Conservation (phyloP, 2,797 vertebrate genomes). For the Sarcoramphus papa region DNA sequence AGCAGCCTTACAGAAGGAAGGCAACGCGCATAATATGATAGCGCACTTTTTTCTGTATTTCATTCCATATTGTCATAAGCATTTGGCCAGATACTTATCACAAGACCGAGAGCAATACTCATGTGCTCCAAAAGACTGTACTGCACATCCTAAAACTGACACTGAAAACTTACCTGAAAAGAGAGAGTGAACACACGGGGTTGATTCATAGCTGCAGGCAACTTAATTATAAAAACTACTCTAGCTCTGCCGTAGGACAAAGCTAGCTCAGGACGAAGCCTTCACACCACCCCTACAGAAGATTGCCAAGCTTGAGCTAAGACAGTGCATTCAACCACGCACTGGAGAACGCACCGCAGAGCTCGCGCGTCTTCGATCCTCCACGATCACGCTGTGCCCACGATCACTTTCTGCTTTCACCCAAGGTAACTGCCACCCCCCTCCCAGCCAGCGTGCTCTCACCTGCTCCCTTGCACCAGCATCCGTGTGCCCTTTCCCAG, state of each 20-base stretch:
- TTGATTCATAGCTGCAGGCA: background rate
- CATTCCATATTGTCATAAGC: background rate
- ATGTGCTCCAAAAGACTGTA: background rate
- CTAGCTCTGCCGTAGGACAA: background rate
- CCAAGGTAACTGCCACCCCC: background rate
- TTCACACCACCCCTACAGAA: background rate
- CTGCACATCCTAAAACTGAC: background rate
- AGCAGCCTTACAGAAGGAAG: background rate
- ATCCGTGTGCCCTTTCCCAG: too few species aligned
- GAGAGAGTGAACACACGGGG: background rate
- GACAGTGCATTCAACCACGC: fast-evolving
- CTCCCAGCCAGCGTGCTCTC: background rate
- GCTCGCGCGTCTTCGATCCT: background rate
- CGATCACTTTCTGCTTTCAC: fast-evolving
- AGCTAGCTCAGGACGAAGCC: background rate
- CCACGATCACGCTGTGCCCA: fast-evolving
- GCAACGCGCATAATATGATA: fast-evolving
- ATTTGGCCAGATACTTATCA: background rate
- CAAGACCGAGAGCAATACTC: background rate
- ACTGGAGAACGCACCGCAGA: background rate
- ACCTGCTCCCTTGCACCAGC: background rate
- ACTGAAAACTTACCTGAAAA: background rate
- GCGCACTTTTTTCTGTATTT: background rate
- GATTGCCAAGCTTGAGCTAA: background rate
- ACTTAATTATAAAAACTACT: background rate